Base-by-base conservation (phyloP, 2,888 invertebrate genomes). In the Agriotes lineatus region DNA sequence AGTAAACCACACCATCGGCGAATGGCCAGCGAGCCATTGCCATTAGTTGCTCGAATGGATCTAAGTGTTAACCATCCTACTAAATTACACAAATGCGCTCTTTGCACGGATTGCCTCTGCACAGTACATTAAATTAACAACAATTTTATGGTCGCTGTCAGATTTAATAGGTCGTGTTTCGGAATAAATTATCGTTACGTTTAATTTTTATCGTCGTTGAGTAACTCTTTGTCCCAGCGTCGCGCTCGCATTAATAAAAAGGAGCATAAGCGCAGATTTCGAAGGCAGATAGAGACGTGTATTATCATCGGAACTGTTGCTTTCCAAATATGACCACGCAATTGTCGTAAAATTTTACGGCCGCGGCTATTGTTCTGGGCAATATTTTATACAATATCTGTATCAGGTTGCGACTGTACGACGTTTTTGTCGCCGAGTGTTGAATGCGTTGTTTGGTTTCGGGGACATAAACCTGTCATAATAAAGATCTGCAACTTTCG, bases 261-360 rank as follows among this genome's bases (percentile, higher is more conserved):
- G 35, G 48, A 64, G 66, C 52, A 45, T 22, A 48, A 35, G 69
- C 68, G 39, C 61, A 66, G 72, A 72, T 70, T 72, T 73, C 69
- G 62, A 70, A 72, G 72, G 57, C 63, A 70, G 70, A 70, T 73
- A 72, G 65, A 68, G 70, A 66, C 48, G 61, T 60, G 68, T 75
- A 76, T 76, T 75, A 75, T 72, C 73, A 74, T 74, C 70, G 71
- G 71, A 68, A 73, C 71, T 73, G 72, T 72, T 75, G 74, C 72
- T 71, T 75, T 74, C 77, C 76, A 76, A 76, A 76, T 76, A 76
- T 71, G 75, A 74, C 70, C 69, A 70, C 58, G 69, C 73, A 75
- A 73, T 70, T 75, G 61, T 77, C 81, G 76, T 82, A 81, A 82
- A 81, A 81, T 79, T 81, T 81, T 80, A 82, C 76, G 79, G 77